A percentile compares a stretch with the other conserved stretches of the same genome.
These are phyloP conservation scores for Cenopis cana DNA, from an alignment of 2,888 invertebrate genomes.

Conservation along the genomic window DNA sequence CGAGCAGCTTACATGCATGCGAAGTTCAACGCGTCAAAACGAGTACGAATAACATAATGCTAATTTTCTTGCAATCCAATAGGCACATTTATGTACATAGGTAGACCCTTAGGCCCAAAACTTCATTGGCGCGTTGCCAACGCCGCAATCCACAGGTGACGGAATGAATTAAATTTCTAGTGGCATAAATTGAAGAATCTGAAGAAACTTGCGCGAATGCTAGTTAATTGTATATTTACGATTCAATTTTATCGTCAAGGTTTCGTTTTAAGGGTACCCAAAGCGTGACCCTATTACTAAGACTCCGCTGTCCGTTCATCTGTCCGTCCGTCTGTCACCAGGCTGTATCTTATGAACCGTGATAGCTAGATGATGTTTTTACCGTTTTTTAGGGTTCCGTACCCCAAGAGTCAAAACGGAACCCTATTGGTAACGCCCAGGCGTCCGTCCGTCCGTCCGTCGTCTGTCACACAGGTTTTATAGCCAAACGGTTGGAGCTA, in stretches of 20 bases:
- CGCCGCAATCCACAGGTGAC: slow-evolving; percentile 55
- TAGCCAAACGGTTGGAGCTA: too few relatives aligned
- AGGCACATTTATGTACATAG: neutral
- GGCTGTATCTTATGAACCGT: too few relatives aligned
- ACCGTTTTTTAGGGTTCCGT: too few relatives aligned
- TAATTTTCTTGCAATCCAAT: neutral
- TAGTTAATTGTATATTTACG: too few relatives aligned
- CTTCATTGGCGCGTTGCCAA: slow-evolving; percentile 50
- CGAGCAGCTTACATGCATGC: neutral
- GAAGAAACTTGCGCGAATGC: slow-evolving; percentile 17
- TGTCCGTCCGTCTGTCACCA: too few relatives aligned
- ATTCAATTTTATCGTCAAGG: slow-evolving; percentile 6
- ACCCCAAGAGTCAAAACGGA: too few relatives aligned
- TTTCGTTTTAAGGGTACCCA: neutral
- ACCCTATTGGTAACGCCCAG: too few relatives aligned
- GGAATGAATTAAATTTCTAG: slow-evolving; percentile 22
- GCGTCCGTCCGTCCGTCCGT: too few relatives aligned
- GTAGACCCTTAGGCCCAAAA: slow-evolving; percentile 33
- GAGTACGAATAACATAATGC: neutral
- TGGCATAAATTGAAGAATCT: slow-evolving; percentile 29
- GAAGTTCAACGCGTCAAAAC: neutral
- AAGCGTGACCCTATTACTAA: too few relatives aligned
- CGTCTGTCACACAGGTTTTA: too few relatives aligned
- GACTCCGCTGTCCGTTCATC: too few relatives aligned
- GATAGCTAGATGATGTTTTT: too few relatives aligned